Evolutionary conservation across 2,888 invertebrate genomes (phyloP).

Genomic region (Orchesella flavescens): DNA sequence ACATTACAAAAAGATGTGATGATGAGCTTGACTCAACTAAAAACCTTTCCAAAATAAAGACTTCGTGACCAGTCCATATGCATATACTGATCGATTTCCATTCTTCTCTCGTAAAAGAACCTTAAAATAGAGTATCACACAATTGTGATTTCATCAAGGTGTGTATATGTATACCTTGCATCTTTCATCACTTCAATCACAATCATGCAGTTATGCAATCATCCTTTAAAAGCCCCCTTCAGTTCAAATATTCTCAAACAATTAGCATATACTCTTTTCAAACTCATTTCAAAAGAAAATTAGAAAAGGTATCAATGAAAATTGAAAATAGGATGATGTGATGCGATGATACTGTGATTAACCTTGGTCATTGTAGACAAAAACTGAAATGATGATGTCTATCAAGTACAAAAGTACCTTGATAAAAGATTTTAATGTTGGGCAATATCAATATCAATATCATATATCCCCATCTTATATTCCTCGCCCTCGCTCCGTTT

Average conservation of each 20-base stretch:
- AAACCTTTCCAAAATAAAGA: conserved; percentile 44
- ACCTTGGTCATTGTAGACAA: too few species aligned
- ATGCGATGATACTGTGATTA: too few species aligned
- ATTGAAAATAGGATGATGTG: too few species aligned
- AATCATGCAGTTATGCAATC: conserved; percentile 22
- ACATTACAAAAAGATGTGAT: neutral
- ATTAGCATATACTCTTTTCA: conserved; percentile 12
- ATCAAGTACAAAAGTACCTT: too few species aligned
- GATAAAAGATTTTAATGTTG: too few species aligned
- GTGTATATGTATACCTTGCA: neutral
- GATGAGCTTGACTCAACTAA: neutral
- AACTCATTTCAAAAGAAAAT: neutral
- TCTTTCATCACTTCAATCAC: neutral
- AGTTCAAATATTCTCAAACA: conserved; percentile 25
- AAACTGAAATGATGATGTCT: too few species aligned
- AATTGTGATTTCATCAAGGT: conserved; percentile 21
- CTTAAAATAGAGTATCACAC: conserved; percentile 33
- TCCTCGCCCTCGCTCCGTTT: too few species aligned
- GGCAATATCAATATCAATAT: too few species aligned
- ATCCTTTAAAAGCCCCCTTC: conserved; percentile 19
- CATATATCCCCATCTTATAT: too few species aligned
- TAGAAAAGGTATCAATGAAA: conserved; percentile 11
- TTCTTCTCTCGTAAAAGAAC: conserved; percentile 24
- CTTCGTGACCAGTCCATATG: conserved; percentile 45
- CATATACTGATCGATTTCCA: conserved; percentile 10